A percentile compares a stretch with the other conserved stretches of the same genome.
phyloP scores from a whole-genome alignment of 2,113 vertebrate species.

The Chroicocephalus ridibundus region DNA sequence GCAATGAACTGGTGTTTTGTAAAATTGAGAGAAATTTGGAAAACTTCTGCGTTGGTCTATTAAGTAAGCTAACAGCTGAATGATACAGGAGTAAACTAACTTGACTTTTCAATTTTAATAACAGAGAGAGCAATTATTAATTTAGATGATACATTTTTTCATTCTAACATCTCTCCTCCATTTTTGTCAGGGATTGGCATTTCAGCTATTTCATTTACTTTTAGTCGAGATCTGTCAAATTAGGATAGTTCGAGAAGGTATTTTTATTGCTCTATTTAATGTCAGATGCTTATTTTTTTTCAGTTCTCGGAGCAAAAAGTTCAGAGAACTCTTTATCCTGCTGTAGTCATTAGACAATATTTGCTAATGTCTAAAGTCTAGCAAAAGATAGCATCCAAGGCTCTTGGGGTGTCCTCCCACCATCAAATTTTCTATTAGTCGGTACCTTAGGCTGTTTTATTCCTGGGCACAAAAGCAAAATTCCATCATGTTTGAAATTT shows the following conservation, averaged over 20 bases:
- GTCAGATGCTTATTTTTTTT: neutral
- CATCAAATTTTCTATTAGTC: neutral
- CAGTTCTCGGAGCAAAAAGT: neutral
- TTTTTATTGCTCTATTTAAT: neutral
- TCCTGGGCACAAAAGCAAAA: slow-evolving; percentile 38
- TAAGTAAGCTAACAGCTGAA: slow-evolving; percentile 53
- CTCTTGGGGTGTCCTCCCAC: neutral
- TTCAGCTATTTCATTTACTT: slow-evolving; percentile 45
- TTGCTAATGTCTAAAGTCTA: neutral
- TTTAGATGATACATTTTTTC: slow-evolving; percentile 37
- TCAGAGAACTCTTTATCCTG: neutral
- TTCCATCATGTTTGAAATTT: slow-evolving; percentile 22
- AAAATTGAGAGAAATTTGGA: slow-evolving; percentile 77
- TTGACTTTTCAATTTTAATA: slow-evolving; percentile 59
- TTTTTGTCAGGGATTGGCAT: slow-evolving; percentile 44
- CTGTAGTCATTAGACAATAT: neutral
- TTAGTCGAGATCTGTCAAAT: slow-evolving; percentile 9
- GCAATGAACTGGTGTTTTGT: slow-evolving; percentile 75
- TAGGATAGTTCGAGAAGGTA: neutral
- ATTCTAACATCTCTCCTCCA: slow-evolving; percentile 11
- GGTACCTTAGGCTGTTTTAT: slow-evolving; percentile 27
- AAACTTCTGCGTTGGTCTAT: slow-evolving; percentile 69
- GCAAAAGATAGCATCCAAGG: neutral
- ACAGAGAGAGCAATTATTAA: slow-evolving; percentile 59
- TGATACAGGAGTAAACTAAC: slow-evolving; percentile 55